These are phyloP conservation scores for Strongylocentrotus purpuratus DNA, from an alignment of 35 echinoderm and acorn worm species.

Conservation along the genomic window DNA sequence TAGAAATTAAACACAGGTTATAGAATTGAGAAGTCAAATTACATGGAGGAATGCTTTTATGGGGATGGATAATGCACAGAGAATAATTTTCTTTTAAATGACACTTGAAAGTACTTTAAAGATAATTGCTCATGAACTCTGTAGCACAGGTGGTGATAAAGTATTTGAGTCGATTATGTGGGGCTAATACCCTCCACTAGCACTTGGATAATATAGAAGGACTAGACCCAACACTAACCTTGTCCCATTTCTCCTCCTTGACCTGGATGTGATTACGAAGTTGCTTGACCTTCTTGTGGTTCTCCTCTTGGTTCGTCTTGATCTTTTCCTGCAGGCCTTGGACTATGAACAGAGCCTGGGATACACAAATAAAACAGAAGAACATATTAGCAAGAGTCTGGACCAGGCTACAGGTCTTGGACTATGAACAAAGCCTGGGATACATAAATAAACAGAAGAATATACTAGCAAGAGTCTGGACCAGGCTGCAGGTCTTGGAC, in stretches of 20 bases:
- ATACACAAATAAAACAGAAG: neutral
- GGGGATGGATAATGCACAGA: no score
- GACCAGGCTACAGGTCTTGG: neutral
- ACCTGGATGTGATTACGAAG: constrained; percentile 77
- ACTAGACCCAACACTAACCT: constrained; percentile 44
- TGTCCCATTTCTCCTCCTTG: constrained; percentile 76
- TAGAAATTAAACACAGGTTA: no score
- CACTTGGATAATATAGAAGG: neutral
- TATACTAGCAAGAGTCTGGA: no score
- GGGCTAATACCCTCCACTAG: neutral
- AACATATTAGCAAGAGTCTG: neutral
- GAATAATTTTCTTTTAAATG: no score
- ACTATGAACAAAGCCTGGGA: neutral
- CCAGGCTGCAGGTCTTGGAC: constrained; percentile 72
- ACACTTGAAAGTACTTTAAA: no score
- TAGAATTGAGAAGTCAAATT: no score
- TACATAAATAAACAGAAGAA: neutral
- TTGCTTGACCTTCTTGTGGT: constrained; percentile 77
- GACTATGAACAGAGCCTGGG: constrained; percentile 79
- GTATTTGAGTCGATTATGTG: no score
- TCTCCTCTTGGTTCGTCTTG: constrained; percentile 78
- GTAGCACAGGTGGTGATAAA: no score
- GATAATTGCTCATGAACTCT: no score
- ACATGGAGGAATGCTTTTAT: no score
- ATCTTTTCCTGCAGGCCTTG: constrained; percentile 84